phyloP scores from a whole-genome alignment of 2,797 vertebrate species.

The Prionace glauca region DNA sequence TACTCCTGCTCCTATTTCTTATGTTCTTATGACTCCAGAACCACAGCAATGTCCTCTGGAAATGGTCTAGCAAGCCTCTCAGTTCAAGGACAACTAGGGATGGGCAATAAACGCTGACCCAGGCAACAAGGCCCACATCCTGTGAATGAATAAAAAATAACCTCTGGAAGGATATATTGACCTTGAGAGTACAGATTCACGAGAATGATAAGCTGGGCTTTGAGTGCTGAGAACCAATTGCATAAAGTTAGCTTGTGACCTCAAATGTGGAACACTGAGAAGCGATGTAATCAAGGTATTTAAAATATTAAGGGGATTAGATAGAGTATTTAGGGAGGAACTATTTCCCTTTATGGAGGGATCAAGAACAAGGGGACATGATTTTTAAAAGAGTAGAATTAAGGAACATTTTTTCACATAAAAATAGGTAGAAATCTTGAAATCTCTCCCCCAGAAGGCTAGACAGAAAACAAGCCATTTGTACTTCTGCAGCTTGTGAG shows the following conservation, averaged over 20 bases:
- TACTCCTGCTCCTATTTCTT: too few relatives aligned
- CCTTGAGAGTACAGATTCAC: neutral
- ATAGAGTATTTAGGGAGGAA: too few relatives aligned
- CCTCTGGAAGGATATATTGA: neutral
- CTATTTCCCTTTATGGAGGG: neutral
- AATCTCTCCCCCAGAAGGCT: neutral
- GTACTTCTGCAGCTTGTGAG: neutral
- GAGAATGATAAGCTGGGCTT: neutral
- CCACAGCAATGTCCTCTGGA: too few relatives aligned
- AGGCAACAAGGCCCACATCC: too few relatives aligned
- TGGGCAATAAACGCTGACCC: too few relatives aligned
- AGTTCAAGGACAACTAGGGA: too few relatives aligned
- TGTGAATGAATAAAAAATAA: too few relatives aligned
- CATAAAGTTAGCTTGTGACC: neutral
- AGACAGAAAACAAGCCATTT: neutral
- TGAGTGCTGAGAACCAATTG: neutral
- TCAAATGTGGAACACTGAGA: neutral
- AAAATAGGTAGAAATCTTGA: neutral
- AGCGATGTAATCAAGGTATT: neutral
- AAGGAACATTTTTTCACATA: neutral
- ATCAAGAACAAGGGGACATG: neutral
- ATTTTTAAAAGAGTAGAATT: neutral
- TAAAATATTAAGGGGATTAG: neutral
- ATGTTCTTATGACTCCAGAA: too few relatives aligned
- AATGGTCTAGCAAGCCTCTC: too few relatives aligned